Evolutionary conservation across 2,113 vertebrate genomes (phyloP), one percentile per base, ranked within the genome.

Genomic region (Aegithalos caudatus): DNA sequence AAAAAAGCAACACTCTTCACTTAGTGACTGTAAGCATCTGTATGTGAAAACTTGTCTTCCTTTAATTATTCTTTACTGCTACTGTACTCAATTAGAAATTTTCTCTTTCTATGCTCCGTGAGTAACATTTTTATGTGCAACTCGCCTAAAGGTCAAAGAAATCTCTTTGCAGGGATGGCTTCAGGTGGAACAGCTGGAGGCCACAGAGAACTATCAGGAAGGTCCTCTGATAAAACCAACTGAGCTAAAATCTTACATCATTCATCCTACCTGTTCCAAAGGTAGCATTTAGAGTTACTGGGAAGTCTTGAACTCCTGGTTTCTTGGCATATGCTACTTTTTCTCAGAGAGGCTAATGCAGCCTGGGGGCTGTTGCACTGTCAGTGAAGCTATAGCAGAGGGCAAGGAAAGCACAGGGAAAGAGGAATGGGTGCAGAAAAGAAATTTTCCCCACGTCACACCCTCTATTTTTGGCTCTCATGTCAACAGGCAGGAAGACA

Each of bases 121-220:
- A 86, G 71, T 24, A 77, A 86, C 58, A 65, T 66, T 56, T 91
- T 83, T 31, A 73, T 40, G 45, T 2, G 5, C 6, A 3, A 54
- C 44, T 83, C 7, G 25, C 81, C 61, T 92, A 94, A 95, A 96
- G 93, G 90, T 94, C 88, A 95, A 37, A 80, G 88, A 90, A 93
- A 69, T 66, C 51, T 80, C 88, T 84, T 62, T 53, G 79, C 92
- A 56, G 82, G 33, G 64, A 90, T 74, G 78, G 76, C 85, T 92
- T 88, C 93, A 60, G 93, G 95, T 91, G 70, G 74, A 96, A 91
- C 91, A 95, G 91, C 92, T 96, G 92, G 88, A 94, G 57, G 74
- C 86, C 81, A 81, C 1, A 0, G 50, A 85, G 71, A 80, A 33
- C 42, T 82, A 66, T 37, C 47, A 78, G n/a, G 48, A 61, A 82